Evolutionary conservation across 2,113 vertebrate genomes (phyloP).

Genomic region (Cochlearius cochlearius): DNA sequence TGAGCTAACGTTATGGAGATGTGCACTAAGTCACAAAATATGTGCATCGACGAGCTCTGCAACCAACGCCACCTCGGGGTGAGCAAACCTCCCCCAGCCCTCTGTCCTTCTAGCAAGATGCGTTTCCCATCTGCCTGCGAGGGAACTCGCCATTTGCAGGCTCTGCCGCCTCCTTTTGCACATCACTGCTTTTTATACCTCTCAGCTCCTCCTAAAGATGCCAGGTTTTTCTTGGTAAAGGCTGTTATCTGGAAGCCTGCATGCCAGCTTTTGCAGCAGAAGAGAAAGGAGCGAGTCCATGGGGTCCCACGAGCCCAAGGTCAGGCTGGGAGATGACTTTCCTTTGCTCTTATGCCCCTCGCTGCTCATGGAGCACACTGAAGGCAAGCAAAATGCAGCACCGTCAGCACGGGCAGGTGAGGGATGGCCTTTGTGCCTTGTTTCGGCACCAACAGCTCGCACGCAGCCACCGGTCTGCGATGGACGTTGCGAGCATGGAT

Average conservation of each 20-base stretch:
- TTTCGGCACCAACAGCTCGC: fast-evolving
- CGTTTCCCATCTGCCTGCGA: background rate
- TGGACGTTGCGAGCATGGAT: fast-evolving
- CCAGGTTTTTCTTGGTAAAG: fast-evolving
- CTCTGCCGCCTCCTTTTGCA: background rate
- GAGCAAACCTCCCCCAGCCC: background rate
- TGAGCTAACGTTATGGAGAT: background rate
- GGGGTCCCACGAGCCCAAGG: background rate
- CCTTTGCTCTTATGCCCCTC: background rate
- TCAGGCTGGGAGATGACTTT: background rate
- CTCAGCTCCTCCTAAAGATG: background rate
- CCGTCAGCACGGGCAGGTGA: fast-evolving
- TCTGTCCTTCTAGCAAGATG: background rate
- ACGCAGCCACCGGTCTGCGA: fast-evolving
- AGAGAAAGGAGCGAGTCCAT: background rate
- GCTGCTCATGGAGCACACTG: fast-evolving
- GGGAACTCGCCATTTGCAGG: background rate
- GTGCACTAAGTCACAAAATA: background rate
- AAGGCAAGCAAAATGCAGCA: background rate
- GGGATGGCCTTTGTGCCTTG: background rate
- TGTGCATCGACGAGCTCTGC: background rate
- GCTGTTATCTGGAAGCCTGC: background rate
- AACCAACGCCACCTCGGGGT: background rate
- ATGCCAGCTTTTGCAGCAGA: fast-evolving
- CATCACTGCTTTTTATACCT: background rate